Evolutionary conservation across 2,113 vertebrate species (phyloP).

Genomic region (Danionella cerebrum): DNA sequence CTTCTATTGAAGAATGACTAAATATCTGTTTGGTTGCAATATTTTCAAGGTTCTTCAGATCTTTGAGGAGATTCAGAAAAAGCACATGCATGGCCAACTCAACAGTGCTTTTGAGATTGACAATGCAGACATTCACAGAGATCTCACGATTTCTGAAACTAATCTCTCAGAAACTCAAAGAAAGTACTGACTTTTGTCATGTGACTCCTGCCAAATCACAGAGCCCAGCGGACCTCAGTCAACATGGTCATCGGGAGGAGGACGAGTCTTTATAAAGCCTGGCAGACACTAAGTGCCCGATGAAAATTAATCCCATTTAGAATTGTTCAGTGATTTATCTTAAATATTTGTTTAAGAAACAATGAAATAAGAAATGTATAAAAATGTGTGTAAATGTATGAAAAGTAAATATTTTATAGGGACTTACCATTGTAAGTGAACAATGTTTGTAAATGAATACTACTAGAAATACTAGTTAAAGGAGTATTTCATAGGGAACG

Average conservation of each 20-base stretch:
- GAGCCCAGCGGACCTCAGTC: slow-evolving; percentile 13
- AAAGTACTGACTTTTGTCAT: neutral
- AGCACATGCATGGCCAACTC: slow-evolving; percentile 42
- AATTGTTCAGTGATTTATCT: neutral
- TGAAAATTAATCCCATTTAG: neutral
- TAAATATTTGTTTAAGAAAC: neutral
- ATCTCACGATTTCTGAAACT: slow-evolving; percentile 8
- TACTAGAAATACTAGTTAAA: too few species aligned
- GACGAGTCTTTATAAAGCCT: neutral
- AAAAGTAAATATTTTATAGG: neutral
- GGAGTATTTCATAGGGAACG: too few species aligned
- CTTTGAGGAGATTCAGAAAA: slow-evolving; percentile 73
- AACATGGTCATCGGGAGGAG: neutral
- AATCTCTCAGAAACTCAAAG: slow-evolving; percentile 25
- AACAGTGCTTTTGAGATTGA: slow-evolving; percentile 61
- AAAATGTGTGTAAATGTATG: neutral
- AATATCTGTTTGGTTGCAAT: neutral
- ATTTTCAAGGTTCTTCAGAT: slow-evolving; percentile 72
- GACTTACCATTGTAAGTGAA: neutral
- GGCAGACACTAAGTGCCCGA: neutral
- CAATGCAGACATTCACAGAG: neutral
- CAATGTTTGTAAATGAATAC: too few species aligned
- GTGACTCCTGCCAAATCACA: neutral
- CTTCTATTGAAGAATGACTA: too few species aligned
- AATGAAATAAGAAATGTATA: neutral